Evolutionary conservation across 1,140 invertebrate genomes (phyloP), one percentile per base, ranked within the genome.

Genomic region (Brachionus plicatilis): DNA sequence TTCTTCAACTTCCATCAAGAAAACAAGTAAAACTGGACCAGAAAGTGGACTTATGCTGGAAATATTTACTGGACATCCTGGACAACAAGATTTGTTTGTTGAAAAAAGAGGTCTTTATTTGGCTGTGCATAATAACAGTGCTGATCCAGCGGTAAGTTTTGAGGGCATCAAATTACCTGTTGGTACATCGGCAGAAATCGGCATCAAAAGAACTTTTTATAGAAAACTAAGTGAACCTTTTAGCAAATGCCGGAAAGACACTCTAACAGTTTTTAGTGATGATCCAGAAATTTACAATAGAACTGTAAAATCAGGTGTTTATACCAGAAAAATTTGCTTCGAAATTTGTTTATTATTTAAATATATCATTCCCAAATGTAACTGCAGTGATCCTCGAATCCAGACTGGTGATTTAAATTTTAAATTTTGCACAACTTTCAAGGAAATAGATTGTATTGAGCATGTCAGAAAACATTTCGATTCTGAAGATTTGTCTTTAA

Each of bases 21-120:
- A 17, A 68, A 82, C 79, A 47, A 82, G 79, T 68, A 60, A 65
- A 60, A 68, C 53, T 33, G 79, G 79, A 20, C 27, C 79, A 20
- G 20, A 20, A 12, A 82, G 65, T 82, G 79, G 79, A 9, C 79
- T 82, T 12, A n/a, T 37, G n/a, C 7, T 82, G 12, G 79, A 82
- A 68, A n/a, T 82, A 14, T 82, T 65, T 41, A 60, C 65, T n/a
- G 76, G 76, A 5, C 4, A 29, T 56, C 50, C 50, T n/a, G 79
- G 53, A 27, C 3, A n/a, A 11, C 79, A 82, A 41, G 79, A 82
- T 68, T 60, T 37, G 1, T 82, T 29, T 29, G 29, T 29, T 5
- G 53, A 65, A 41, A 82, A 43, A 68, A 41, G 41, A 47, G 79
- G 79, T 4, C 3, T 82, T 45, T 82, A 65, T 27, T 43, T 82